Base-by-base conservation (phyloP, 2,888 invertebrate species). In the Cheilosia vulpina region DNA sequence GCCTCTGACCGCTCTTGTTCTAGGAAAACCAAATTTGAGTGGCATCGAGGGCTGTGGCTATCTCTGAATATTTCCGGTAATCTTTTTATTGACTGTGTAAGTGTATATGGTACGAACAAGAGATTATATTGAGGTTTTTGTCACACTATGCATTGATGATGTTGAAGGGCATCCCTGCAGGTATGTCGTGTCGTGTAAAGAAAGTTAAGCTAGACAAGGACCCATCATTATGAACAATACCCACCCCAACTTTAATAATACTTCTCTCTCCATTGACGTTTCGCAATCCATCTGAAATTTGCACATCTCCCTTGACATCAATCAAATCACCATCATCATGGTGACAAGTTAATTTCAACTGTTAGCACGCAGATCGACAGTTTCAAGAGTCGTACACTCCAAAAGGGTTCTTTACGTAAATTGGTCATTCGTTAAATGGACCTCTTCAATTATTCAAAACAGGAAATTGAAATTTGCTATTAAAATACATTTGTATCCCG, bases 391-490 rank as follows among this genome's bases (percentile, higher is more conserved):
- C 80, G 66, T 80, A 24, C 79, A 58, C 60, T 80, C 57, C 53
- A 27, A 77, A 75, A 57, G 65, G 84, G 66, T 80, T 50, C 72
- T 71, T 66, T 53, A 62, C 60, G 57, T 66, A 77, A 81, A 85
- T 77, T 81, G 85, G 81, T 85, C 80, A 81, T 85, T 85, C 76
- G 76, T 81, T 85, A 81, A 85, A 81, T 76, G 81, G 80, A 76
- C 80, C 76, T 76, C 85, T 85, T 85, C 76, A 80, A 85, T 81
- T 81, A 85, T 85, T 80, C 72, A 87, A 87, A 87, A 72, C 68
- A 75, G 82, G 78, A 87, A 87, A 87, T 87, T 81, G 82, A 87
- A 84, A 80, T 87, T 79, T 77, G 71, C 73, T 81, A 77, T 80
- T 85, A 73, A 72, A 80, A 60, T 38, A 38, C 80, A 81, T 69